A percentile compares a stretch with the other conserved stretches of the same genome.
These are phyloP conservation scores for Numenius phaeopus DNA, from an alignment of 2,797 vertebrate species.

Conservation along the genomic window DNA sequence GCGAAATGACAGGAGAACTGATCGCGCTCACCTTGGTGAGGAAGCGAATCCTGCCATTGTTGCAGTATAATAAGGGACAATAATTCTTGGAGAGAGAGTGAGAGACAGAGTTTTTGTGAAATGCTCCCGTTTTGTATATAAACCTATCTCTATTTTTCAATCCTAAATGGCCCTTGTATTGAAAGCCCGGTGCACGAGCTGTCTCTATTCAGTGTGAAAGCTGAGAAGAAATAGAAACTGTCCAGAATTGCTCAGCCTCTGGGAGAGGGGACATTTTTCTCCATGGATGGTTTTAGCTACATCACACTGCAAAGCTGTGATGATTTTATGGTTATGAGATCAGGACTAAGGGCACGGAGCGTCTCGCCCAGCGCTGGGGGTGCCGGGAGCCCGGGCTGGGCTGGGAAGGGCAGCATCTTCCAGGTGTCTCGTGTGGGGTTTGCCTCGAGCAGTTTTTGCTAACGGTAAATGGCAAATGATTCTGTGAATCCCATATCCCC, in stretches of 20 bases:
- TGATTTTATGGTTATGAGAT: not conserved
- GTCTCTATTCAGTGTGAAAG: not conserved
- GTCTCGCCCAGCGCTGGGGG: not conserved
- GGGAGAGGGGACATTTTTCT: not conserved
- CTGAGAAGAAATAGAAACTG: constrained; percentile 5
- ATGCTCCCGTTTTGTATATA: constrained; percentile 35
- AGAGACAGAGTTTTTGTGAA: constrained; percentile 38
- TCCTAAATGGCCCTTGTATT: constrained; percentile 35
- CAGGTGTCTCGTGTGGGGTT: constrained; percentile 73
- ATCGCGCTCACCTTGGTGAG: constrained; percentile 18
- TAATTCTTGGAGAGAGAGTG: constrained; percentile 31
- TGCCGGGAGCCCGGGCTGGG: not conserved
- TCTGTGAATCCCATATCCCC: not conserved
- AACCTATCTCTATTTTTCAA: constrained; percentile 50
- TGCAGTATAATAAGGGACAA: constrained; percentile 43
- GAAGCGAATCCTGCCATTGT: constrained; percentile 32
- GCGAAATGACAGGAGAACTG: constrained; percentile 12
- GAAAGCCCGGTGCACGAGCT: not conserved
- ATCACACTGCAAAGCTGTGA: not conserved
- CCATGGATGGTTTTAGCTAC: not conserved
- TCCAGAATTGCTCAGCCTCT: not conserved
- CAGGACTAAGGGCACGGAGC: not conserved
- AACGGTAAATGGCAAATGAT: not conserved
- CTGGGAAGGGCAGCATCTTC: not conserved
- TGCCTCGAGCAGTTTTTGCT: constrained; percentile 69